Base-by-base conservation (phyloP, 2,113 vertebrate genomes). In the Rhynchopsitta pachyrhyncha region DNA sequence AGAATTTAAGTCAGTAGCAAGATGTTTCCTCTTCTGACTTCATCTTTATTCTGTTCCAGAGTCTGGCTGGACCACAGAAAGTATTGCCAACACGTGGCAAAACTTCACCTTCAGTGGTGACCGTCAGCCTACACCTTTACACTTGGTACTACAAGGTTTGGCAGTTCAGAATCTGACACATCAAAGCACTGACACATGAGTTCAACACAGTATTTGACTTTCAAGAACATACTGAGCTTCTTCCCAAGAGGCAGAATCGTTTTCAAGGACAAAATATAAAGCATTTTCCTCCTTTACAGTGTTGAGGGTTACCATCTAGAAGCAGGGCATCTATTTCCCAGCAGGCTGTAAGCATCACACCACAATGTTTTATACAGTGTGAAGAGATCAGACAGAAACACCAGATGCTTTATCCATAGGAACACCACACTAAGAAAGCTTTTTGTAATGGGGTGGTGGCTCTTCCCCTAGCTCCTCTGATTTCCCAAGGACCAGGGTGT, bases 1-100 rank as follows among this genome's bases (percentile, higher is more conserved):
- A 79, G 57, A 73, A 85, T 71, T 93, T 66, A 92, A 90, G 55
- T 86, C 66, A 93, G 82, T 71, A 94, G 90, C 50, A 93, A 95
- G 46, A 59, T 86, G 37, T 57, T 88, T 86, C 37, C 75, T 46
- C 17, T 27, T 53, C 46, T 47, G 35, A 86, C 12, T 35, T 90
- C 7, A 57, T 44, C 41, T 87, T 88, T 55, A 70, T 52, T 92
- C 53, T 74, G 37, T 81, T 90, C 25, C 49, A 28, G 41, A 68
- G 39, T n/a, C 53, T 82, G 50, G 5, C 47, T 88, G 77, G 81
- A 83, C 39, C 37, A 47, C 4, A 4, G 37, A 52, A 92, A 68
- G 28, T 27, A 74, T 25, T 68, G 77, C 62, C 35, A 73, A 6
- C 3, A 0, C 6, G 1, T 17, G 49, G 39, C 67, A 92, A 82